Base-by-base conservation (phyloP, 2,888 invertebrate species). In the Dasypolia templi region DNA sequence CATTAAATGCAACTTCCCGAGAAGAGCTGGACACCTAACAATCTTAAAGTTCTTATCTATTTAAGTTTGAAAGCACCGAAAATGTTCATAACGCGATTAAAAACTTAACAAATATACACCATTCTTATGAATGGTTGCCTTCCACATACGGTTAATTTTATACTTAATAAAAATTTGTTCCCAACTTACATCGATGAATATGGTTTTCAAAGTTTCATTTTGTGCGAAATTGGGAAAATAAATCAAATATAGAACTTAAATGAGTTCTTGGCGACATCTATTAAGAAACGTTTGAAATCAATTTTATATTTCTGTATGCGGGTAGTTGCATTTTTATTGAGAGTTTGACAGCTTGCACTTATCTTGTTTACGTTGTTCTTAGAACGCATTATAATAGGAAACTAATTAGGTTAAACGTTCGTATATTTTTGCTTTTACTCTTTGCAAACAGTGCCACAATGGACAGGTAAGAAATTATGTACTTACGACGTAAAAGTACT, bases 11-110 rank as follows among this genome's bases (percentile, higher is more conserved):
- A 91, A 90, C 89, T 93, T 86, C 89, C 95, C 94, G 94, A 91
- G 95, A 89, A 94, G 95, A 94, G 87, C 91, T 68, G 84, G 95
- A 95, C 95, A 94, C 92, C 94, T 92, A 53, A 58, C 11, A 0
- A 14, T 2, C 1, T 11, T 0, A 0, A 0, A 5, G 49, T 5
- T 32, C 22, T 65, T 56, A 44, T 59, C n/a, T 46, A 83, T 86
- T 70, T 76, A 81, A 29, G 3, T 64, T 44, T 7, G 0, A 3
- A 3, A 2, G 14, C 11, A 1, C 0, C 4, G 32, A 88, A 89
- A 89, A 89, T 64, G 53, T 63, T 69, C 26, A 83, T 83, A 90
- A 75, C 92, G 94, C 81, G 91, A 89, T 90, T 75, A 71, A 92
- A 84, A 67, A 55, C 44, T 72, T 7, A 0, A 12, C 42, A 12